Evolutionary conservation across 2,888 invertebrate genomes (phyloP), one percentile per base, ranked within the genome.

Genomic region (Frankliniella fusca): DNA sequence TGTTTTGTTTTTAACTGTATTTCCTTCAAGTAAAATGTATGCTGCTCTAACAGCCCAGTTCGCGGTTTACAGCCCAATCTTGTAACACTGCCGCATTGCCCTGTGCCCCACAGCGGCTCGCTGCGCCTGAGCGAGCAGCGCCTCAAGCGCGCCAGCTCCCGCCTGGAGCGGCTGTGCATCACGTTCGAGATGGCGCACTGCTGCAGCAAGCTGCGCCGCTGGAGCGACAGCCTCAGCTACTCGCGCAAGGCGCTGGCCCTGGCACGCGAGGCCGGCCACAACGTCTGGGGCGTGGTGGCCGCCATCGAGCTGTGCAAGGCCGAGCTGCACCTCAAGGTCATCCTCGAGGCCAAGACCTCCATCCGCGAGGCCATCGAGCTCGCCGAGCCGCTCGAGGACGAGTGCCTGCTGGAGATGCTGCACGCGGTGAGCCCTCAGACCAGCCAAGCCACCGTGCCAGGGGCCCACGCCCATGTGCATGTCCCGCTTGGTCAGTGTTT

Each of bases 121-220:
- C 86, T 88, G 80, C 28, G 80, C 10, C 83, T 86, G 18, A 87
- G 86, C 82, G 87, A 87, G 82, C 85, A 86, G 50, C 86, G 88
- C 3, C 83, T 88, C 10, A 84, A 85, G 79, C 85, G 85, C 88
- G 79, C 82, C 9, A 18, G 27, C 18, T 28, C 48, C 79, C n/a
- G 28, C 0, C 85, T 88, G n/a, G 90, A 90, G 85, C 85, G 89
- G 7, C 86, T 88, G 20, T 89, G 90, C 90, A 83, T 90, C 48
- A 90, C 88, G 84, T 89, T 90, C 84, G 90, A 90, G 84, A 85
- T 90, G 18, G 86, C 88, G 11, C 87, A 88, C 83, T 87, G 87
- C 83, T 86, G 88, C 82, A 85, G 88, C 9, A 88, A 89, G 83
- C 85, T 87, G 2, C 87, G 87, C 70, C 88, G 89, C 23, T 27